Conservation (phyloP, 2,888 invertebrate genomes). For the Cyclophora albipunctata region DNA sequence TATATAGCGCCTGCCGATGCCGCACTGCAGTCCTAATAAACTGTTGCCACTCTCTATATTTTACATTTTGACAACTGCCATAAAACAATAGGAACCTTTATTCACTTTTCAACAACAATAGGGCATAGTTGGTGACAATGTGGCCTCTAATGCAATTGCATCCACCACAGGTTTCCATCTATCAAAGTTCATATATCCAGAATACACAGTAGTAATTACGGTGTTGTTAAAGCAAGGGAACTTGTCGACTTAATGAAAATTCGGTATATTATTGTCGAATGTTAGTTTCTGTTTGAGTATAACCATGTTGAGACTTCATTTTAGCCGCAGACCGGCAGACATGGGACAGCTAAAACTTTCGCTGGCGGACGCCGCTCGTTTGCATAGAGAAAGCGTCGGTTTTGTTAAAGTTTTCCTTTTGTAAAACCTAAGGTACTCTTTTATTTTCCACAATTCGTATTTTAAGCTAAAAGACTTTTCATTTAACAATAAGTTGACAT, state of each 20-base stretch:
- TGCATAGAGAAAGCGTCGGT: conserved; percentile 60
- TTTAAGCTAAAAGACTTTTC: conserved; percentile 21
- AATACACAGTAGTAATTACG: too few species aligned
- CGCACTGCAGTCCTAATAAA: conserved; percentile 25
- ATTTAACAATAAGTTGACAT: conserved; percentile 25
- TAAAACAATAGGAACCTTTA: conserved; percentile 2
- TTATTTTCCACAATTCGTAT: conserved; percentile 41
- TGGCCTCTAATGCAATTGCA: too few species aligned
- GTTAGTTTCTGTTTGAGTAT: too few species aligned
- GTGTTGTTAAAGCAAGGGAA: too few species aligned
- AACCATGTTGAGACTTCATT: too few species aligned
- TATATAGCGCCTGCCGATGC: conserved; percentile 18
- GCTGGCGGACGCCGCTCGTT: conserved; percentile 40
- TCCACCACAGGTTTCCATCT: too few species aligned
- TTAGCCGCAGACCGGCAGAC: too few species aligned
- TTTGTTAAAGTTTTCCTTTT: conserved; percentile 57
- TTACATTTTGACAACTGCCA: conserved; percentile 14
- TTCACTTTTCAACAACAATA: not conserved
- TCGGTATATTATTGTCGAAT: too few species aligned
- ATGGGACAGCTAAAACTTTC: conserved; percentile 43
- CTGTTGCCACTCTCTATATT: conserved; percentile 11
- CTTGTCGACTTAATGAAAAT: too few species aligned
- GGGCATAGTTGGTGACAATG: too few species aligned
- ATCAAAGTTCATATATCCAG: too few species aligned
- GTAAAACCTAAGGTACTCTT: conserved; percentile 48